phyloP scores from a whole-genome alignment of 2,113 vertebrate genomes.

The Tauraco erythrolophus region DNA sequence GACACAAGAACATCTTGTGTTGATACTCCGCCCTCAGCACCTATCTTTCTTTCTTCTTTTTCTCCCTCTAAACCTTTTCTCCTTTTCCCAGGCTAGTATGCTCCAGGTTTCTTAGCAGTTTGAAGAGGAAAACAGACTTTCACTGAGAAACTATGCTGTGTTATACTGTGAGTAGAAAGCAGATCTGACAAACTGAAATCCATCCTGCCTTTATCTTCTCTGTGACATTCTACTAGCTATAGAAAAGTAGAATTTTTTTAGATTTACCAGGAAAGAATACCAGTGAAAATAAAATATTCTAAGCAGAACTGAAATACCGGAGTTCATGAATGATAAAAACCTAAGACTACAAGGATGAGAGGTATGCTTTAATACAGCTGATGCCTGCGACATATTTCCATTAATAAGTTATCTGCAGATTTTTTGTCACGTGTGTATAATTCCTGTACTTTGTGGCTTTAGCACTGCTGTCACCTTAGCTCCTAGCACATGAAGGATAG shows the following conservation, averaged over 20 bases:
- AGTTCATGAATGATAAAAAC: neutral
- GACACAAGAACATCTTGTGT: neutral
- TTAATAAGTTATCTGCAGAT: neutral
- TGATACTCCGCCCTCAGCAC: neutral
- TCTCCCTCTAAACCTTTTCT: neutral
- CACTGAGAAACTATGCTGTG: neutral
- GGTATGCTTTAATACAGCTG: neutral
- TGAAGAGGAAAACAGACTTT: neutral
- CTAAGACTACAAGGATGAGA: neutral
- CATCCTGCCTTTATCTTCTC: neutral
- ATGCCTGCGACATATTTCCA: neutral
- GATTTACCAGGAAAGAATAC: neutral
- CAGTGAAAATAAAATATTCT: neutral
- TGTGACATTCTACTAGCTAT: neutral
- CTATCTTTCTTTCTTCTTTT: neutral
- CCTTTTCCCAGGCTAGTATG: neutral
- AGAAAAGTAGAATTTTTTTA: neutral
- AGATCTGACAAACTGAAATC: neutral
- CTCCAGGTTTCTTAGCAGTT: neutral
- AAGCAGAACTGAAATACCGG: neutral
- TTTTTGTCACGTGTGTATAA: neutral
- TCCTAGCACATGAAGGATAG: rapidly evolving
- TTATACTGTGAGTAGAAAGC: neutral
- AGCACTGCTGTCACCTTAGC: neutral
- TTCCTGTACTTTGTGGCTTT: neutral